These are phyloP conservation scores for Geodia barretti DNA, from an alignment of 37 sponge, comb jelly and placozoan species.

Conservation along the genomic window DNA sequence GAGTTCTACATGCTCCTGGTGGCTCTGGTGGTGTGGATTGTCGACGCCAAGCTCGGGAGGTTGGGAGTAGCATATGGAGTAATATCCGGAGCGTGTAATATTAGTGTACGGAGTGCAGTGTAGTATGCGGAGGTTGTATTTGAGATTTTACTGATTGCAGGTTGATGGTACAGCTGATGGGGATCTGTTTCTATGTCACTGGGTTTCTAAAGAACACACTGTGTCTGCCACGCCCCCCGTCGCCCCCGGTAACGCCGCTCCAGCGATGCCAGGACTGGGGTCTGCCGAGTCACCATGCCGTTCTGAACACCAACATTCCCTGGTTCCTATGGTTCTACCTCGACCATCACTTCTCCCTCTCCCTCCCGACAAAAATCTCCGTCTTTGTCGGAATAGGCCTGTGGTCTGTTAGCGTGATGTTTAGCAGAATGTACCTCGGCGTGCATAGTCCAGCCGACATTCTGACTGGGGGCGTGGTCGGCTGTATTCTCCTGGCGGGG, in stretches of 20 bases:
- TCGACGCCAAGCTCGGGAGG: constrained; percentile 40
- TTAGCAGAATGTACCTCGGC: constrained; percentile 70
- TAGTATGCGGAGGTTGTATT: too few species aligned
- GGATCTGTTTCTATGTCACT: constrained; percentile 40
- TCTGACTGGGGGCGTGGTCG: constrained; percentile 52
- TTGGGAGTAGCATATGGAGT: neutral
- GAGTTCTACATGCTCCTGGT: constrained; percentile 68
- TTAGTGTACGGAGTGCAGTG: too few species aligned
- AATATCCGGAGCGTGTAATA: too few species aligned
- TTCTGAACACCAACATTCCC: constrained; percentile 51
- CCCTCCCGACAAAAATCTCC: neutral
- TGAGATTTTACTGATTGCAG: neutral
- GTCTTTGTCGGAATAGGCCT: constrained; percentile 18
- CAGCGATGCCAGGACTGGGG: constrained; percentile 58
- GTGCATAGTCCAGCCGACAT: constrained; percentile 78
- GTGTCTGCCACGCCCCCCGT: constrained; percentile 66
- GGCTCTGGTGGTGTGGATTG: constrained; percentile 35
- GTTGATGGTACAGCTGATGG: constrained; percentile 44
- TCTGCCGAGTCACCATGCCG: constrained; percentile 66
- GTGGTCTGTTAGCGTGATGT: constrained; percentile 68
- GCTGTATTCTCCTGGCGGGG: constrained; percentile 46
- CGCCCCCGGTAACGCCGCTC: constrained; percentile 57
- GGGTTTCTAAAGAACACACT: constrained; percentile 58
- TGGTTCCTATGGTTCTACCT: constrained; percentile 73
- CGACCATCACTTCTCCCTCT: neutral